Percentiles rank a stretch among this genome's conserved stretches.
Conservation (phyloP, 2,888 invertebrate genomes). For the Hydropsyche betteni region DNA sequence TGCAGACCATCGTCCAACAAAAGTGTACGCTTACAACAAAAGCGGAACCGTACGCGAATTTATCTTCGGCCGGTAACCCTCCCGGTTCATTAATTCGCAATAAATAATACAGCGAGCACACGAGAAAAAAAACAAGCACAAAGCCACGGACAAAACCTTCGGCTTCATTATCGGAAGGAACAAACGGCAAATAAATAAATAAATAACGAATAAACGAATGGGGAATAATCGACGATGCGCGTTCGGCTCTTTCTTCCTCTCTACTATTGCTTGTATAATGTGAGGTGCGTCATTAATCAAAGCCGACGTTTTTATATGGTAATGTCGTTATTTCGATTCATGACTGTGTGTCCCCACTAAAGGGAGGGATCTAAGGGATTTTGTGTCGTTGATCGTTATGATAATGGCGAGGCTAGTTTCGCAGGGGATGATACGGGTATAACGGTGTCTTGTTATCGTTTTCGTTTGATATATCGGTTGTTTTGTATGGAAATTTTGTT, state of each 20-base stretch:
- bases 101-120: not conserved
- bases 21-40: too few relatives aligned
- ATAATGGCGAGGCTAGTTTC: slow-evolving; percentile 24
- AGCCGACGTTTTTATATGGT: slow-evolving; percentile 35
- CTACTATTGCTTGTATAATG: too few relatives aligned
- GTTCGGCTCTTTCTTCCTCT: too few relatives aligned
- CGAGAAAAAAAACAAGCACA: too few relatives aligned
- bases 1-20: too few relatives aligned
- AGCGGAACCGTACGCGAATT: too few relatives aligned
- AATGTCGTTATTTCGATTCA: slow-evolving; percentile 37
- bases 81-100: slow-evolving; percentile 29
- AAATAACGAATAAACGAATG: not conserved
- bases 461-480: too few relatives aligned
- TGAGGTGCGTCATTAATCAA: slow-evolving; percentile 26
- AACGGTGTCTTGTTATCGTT: too few relatives aligned
- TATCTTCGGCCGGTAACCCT: too few relatives aligned
- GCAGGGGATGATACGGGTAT: not conserved
- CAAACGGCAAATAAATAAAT: not conserved
- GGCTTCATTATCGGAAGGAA: too few relatives aligned
- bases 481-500: too few relatives aligned
- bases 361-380: slow-evolving; percentile 28
- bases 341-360: not conserved
- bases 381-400: slow-evolving; percentile 8
- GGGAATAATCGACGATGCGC: slow-evolving; percentile 8
- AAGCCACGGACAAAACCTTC: too few relatives aligned